phyloP scores from a whole-genome alignment of 1,140 invertebrate genomes.

The Latrodectus geometricus region DNA sequence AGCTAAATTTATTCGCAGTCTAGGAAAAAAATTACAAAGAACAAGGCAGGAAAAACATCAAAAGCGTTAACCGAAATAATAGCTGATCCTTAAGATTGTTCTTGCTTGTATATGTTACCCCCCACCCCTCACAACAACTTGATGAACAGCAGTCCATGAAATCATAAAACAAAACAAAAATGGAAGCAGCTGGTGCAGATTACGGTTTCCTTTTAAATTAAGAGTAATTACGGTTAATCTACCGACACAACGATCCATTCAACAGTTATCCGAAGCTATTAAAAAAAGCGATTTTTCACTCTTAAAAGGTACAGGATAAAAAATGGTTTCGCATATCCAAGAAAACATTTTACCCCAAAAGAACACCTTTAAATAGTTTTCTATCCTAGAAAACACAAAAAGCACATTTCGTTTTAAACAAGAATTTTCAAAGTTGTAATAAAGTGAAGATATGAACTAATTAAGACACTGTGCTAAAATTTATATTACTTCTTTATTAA shows the following conservation, averaged over 20 bases:
- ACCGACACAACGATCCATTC: not conserved
- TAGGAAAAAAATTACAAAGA: too few species aligned
- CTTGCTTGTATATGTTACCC: too few species aligned
- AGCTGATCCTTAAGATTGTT: not conserved
- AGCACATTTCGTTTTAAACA: not conserved
- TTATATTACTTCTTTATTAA: too few species aligned
- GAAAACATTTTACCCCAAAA: not conserved
- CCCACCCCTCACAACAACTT: not conserved
- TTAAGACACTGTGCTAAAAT: too few species aligned
- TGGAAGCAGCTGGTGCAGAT: not conserved
- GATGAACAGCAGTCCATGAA: not conserved
- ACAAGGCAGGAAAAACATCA: not conserved
- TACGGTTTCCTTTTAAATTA: not conserved
- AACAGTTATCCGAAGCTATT: not conserved
- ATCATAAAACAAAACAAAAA: not conserved
- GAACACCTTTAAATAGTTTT: not conserved
- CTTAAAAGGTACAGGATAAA: not conserved
- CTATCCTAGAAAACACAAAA: not conserved
- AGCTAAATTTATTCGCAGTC: too few species aligned
- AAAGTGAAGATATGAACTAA: too few species aligned
- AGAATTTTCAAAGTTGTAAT: too few species aligned
- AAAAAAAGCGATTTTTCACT: not conserved
- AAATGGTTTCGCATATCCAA: not conserved
- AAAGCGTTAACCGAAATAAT: not conserved
- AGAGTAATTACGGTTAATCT: not conserved